phyloP scores from a whole-genome alignment of 2,888 invertebrate species.

The Zhengitettix transpicula region DNA sequence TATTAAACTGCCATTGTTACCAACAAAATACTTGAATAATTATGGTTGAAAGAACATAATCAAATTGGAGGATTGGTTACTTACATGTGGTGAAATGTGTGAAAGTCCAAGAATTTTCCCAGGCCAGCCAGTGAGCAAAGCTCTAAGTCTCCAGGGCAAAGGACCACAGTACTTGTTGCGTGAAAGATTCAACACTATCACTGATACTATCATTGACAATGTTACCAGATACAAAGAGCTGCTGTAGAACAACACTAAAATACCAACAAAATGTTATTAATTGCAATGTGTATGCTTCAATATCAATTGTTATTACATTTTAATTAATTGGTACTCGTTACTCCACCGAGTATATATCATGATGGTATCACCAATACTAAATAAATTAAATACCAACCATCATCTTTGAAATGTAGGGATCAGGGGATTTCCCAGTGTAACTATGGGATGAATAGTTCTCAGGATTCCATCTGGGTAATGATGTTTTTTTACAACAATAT shows the following conservation, averaged over 20 bases:
- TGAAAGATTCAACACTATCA: conserved; percentile 35
- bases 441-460: too few relatives aligned
- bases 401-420: too few relatives aligned
- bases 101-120: conserved; percentile 18
- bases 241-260: conserved; percentile 38
- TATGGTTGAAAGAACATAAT: too few relatives aligned
- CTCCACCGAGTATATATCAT: too few relatives aligned
- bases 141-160: conserved; percentile 34
- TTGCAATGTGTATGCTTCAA: too few relatives aligned
- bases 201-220: conserved; percentile 34
- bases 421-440: too few relatives aligned
- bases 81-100: conserved; percentile 4
- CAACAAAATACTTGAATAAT: too few relatives aligned
- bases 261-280: not conserved
- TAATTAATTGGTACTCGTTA: too few relatives aligned
- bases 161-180: conserved; percentile 28
- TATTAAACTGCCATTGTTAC: too few relatives aligned
- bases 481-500: too few relatives aligned
- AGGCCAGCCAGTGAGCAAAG: conserved; percentile 16
- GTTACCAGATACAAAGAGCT: conserved; percentile 31
- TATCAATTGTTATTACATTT: too few relatives aligned
- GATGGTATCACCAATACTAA: not conserved
- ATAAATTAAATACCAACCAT: not conserved
- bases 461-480: too few relatives aligned
- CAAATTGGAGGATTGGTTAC: not conserved